Evolutionary conservation across 2,888 invertebrate species (phyloP).

Genomic region (Hemicrepidius hirtus): DNA sequence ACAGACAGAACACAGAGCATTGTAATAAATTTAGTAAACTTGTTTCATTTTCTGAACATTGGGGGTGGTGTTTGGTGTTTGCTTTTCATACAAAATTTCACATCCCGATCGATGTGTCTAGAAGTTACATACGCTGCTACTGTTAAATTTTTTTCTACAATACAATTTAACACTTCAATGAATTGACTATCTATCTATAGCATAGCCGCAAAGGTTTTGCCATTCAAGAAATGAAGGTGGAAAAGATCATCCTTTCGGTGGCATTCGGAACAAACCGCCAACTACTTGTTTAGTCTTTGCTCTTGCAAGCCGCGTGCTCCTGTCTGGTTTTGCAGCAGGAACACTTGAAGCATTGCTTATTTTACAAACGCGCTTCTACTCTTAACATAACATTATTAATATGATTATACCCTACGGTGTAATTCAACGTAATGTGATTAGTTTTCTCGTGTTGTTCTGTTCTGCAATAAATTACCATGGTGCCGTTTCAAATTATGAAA

Average conservation of each 20-base stretch:
- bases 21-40: too few relatives aligned
- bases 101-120: too few relatives aligned
- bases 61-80: too few relatives aligned
- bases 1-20: too few relatives aligned
- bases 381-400: neutral
- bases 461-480: constrained; percentile 12
- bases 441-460: constrained; percentile 14
- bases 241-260: constrained; percentile 42
- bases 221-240: neutral
- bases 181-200: too few relatives aligned
- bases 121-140: too few relatives aligned
- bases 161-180: too few relatives aligned
- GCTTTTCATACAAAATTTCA: too few relatives aligned
- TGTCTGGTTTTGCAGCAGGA: constrained; percentile 36
- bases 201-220: neutral
- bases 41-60: too few relatives aligned
- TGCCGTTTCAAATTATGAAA: constrained; percentile 6
- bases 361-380: neutral
- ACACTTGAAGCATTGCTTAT: neutral
- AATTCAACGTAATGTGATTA: constrained; percentile 1
- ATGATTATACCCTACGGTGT: neutral
- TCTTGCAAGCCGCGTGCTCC: constrained; percentile 33
- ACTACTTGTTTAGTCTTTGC: constrained; percentile 35
- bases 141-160: too few relatives aligned
- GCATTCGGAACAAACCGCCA: constrained; percentile 37